Percentiles rank a stretch among this genome's conserved stretches.
phyloP scores from a whole-genome alignment of 2,888 invertebrate genomes.

The Branchipolynoe longqiensis region DNA sequence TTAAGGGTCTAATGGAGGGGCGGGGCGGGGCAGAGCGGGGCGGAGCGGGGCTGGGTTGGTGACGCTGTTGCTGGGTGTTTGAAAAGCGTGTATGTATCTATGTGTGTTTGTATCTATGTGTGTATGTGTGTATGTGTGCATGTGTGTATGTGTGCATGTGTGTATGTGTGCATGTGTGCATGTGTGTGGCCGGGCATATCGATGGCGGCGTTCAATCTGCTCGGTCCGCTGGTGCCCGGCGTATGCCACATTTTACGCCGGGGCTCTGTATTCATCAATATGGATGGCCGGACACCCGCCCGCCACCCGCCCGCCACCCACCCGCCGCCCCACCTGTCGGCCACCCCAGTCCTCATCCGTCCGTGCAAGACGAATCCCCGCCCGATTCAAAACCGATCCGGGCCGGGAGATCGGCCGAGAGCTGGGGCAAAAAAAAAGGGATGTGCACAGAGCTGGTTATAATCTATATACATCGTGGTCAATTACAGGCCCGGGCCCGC shows the following conservation, averaged over 20 bases:
- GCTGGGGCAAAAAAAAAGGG: neutral
- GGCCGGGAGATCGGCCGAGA: neutral
- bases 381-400: slow-evolving; percentile 1
- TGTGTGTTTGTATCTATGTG: too few species aligned
- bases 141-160: neutral
- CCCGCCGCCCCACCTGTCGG: neutral
- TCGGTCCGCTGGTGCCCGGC: neutral
- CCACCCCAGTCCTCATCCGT: neutral
- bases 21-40: too few species aligned
- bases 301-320: neutral
- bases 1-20: too few species aligned
- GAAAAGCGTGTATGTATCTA: too few species aligned
- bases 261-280: slow-evolving; percentile 37
- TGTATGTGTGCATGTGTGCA: neutral
- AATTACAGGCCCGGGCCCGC: neutral
- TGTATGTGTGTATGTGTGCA: too few species aligned
- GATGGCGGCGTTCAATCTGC: slow-evolving; percentile 20
- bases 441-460: too few species aligned
- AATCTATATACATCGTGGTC: slow-evolving; percentile 39
- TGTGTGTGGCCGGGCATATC: slow-evolving; percentile 8
- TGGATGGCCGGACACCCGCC: neutral
- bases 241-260: slow-evolving; percentile 34
- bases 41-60: too few species aligned
- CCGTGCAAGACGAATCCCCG: neutral
- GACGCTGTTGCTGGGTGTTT: too few species aligned